Base-by-base conservation (phyloP, 1,140 invertebrate species). In the Papilio polytes region DNA sequence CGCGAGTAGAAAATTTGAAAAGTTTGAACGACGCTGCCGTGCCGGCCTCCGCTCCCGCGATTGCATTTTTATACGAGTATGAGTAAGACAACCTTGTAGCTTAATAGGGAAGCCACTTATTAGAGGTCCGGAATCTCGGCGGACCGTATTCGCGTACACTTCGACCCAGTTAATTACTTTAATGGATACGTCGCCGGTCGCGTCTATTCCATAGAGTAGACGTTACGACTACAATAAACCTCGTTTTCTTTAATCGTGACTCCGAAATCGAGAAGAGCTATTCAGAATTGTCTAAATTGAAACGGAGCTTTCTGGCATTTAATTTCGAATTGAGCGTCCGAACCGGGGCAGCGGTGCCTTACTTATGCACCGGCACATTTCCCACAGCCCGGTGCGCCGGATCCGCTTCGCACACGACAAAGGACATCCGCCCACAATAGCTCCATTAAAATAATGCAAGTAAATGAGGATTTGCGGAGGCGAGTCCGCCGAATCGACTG, bases 361-460 rank as follows among this genome's bases (percentile, higher is more conserved):
- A 91, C 91, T 92, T 92, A 90, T 93, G 90, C 91, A 91, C 88
- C 90, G 90, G 91, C 89, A 93, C 89, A 93, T 90, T 93, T 90
- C 91, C 90, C 91, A 90, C 87, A 88, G 86, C 86, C 89, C 87
- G 85, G 84, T 89, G 88, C 90, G 81, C 91, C 86, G 88, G 86
- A 86, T 90, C 86, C 89, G 88, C 88, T 86, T 89, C 89, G 88
- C 88, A 89, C 86, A 85, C 92, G 92, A 94, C 92, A 94, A 94
- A 95, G 92, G 92, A 94, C 92, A 91, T 93, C 89, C 90, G 89
- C 81, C 90, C 92, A 95, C 94, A 95, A 95, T 95, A 87, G 92
- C 90, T 95, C 94, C 94, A 95, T 95, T 95, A 95, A 95, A 95
- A 95, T 95, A 95, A 95, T 95, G 94, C 92, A 95, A 95, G 94